phyloP scores from a whole-genome alignment of 1,140 invertebrate genomes.

The Tribolium madens region DNA sequence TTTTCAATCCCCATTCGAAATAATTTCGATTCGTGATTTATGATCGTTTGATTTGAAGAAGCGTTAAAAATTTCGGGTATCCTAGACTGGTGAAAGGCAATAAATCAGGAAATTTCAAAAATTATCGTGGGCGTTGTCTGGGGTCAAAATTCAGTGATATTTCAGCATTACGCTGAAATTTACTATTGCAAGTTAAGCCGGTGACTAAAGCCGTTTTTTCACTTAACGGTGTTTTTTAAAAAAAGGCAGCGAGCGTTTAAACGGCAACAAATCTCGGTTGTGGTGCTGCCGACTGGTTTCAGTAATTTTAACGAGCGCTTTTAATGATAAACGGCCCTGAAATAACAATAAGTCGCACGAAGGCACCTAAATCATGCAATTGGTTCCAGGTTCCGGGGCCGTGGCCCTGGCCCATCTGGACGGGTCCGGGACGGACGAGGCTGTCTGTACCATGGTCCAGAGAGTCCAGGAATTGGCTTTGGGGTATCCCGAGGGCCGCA shows the following conservation, averaged over 20 bases:
- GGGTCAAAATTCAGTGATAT: background rate
- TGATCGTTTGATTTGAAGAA: background rate
- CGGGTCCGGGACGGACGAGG: conserved; percentile 86
- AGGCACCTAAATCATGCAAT: conserved; percentile 10
- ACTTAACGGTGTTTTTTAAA: background rate
- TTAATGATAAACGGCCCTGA: conserved; percentile 8
- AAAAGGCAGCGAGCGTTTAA: conserved; percentile 2
- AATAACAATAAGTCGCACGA: conserved; percentile 7
- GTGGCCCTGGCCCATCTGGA: conserved; percentile 90
- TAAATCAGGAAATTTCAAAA: background rate
- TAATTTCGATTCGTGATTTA: background rate
- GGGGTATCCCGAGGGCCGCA: conserved; percentile 85
- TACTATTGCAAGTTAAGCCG: background rate
- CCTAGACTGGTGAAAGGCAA: too few relatives aligned
- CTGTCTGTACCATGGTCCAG: conserved; percentile 82
- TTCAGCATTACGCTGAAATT: conserved; percentile 20
- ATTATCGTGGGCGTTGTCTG: background rate
- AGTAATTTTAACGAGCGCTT: conserved; percentile 18
- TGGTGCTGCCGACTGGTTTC: conserved; percentile 3
- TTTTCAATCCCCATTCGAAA: background rate
- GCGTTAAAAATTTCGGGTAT: background rate
- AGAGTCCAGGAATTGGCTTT: conserved; percentile 85
- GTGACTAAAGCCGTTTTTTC: conserved; percentile 4
- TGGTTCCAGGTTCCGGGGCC: conserved; percentile 82
- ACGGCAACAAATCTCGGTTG: background rate